Evolutionary conservation across 2,888 invertebrate species (phyloP), one percentile per base, ranked within the genome.

Genomic region (Synanthedon andrenaeformis): DNA sequence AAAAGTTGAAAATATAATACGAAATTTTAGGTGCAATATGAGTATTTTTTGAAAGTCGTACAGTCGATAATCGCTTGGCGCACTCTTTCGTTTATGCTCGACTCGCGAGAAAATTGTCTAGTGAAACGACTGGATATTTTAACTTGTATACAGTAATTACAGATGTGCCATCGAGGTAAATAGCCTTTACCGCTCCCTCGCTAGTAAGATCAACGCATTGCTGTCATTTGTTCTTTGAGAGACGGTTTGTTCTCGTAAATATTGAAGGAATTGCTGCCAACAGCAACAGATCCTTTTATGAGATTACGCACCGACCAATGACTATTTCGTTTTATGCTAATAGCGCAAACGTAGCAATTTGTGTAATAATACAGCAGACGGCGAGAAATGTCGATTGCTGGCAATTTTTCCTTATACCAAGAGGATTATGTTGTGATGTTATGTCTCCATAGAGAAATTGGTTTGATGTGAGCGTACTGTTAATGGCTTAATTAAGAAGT

Each of bases 111-210:
- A 69, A 70, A 73, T 74, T 72, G n/a, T 69, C 71, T 63, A 73
- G 74, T 74, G 74, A 74, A 76, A 71, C 72, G 76, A 65, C 70
- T 71, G 74, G 73, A 76, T 79, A 79, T 79, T 81, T 83, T 74
- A 80, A 77, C 71, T 67, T 67, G 72, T 72, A 69, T 70, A 72
- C 74, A 77, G 77, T 85, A 84, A 84, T 86, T 86, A 86, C 80
- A 73, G 79, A 79, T 78, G 79, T 76, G 76, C 73, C 69, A 73
- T 75, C 70, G 78, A 76, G 79, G 79, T 81, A 82, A 82, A 82
- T 79, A 82, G 77, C 79, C 78, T 71, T 59, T 57, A 62, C 62
- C 62, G 62, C 74, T 70, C 71, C 57, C 62, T 76, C 70, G 64
- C 72, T 68, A 69, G 63, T 64, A 58, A 68, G 67, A 70, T 72